Percentiles rank a stretch among this genome's conserved stretches.
These are phyloP conservation scores for Rhynchophorus ferrugineus DNA, from an alignment of 1,140 invertebrate species.

Conservation along the genomic window DNA sequence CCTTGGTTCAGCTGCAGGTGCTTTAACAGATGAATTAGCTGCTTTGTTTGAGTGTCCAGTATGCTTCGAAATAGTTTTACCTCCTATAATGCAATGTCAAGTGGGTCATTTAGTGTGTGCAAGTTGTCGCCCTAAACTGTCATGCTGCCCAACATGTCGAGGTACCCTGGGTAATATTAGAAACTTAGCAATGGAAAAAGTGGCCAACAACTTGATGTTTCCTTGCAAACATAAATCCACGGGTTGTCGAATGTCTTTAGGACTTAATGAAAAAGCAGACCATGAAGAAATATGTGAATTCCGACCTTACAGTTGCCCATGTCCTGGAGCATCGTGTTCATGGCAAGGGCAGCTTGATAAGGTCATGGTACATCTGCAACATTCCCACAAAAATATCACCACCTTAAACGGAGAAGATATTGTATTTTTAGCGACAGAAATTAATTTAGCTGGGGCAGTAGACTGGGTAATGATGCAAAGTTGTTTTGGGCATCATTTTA, in stretches of 20 bases:
- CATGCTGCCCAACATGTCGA: slow-evolving; percentile 95
- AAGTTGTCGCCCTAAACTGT: slow-evolving; percentile 91
- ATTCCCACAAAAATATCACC: slow-evolving; percentile 98
- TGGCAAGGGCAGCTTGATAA: slow-evolving; percentile 65
- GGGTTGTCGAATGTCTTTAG: slow-evolving; percentile 86
- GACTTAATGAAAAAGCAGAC: slow-evolving; percentile 94
- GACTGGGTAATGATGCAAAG: slow-evolving; percentile 99
- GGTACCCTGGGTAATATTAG: slow-evolving; percentile 94
- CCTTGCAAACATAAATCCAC: slow-evolving; percentile 98
- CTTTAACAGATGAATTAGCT: slow-evolving; percentile 78
- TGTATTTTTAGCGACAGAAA: slow-evolving; percentile 98
- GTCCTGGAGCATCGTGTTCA: slow-evolving; percentile 96
- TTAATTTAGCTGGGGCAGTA: slow-evolving; percentile 97
- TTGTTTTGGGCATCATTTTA: slow-evolving; percentile 98
- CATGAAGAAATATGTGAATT: slow-evolving; percentile 98
- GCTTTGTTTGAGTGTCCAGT: slow-evolving; percentile 98
- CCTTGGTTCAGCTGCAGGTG: slow-evolving; percentile 38
- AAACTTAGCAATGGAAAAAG: slow-evolving; percentile 98
- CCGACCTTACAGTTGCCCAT: slow-evolving; percentile 95
- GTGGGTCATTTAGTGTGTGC: slow-evolving; percentile 88
- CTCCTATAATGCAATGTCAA: slow-evolving; percentile 87
- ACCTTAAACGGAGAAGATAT: slow-evolving; percentile 97
- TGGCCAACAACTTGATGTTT: slow-evolving; percentile 95
- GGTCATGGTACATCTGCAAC: slow-evolving; percentile 94
- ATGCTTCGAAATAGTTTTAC: slow-evolving; percentile 98